These are phyloP conservation scores for Platyrinchus mystaceus DNA, from an alignment of 2,797 vertebrate species.

Conservation along the genomic window DNA sequence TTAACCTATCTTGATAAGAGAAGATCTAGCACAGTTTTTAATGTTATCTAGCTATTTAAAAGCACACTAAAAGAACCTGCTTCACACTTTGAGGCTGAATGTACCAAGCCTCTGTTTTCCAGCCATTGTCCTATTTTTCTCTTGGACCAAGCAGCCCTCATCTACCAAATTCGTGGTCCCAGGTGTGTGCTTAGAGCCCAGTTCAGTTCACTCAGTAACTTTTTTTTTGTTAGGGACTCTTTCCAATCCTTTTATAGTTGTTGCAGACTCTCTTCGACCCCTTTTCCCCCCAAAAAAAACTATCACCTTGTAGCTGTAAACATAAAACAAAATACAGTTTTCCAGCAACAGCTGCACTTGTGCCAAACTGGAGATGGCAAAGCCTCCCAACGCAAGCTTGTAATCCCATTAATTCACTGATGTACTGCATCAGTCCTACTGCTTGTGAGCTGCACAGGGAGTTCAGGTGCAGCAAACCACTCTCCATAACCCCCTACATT, in stretches of 20 bases:
- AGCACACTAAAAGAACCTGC: neutral
- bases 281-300: neutral
- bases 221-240: neutral
- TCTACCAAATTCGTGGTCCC: neutral
- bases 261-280: neutral
- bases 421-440: neutral
- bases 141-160: neutral
- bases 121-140: neutral
- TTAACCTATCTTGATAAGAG: neutral
- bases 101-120: neutral
- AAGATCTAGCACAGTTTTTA: neutral
- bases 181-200: neutral
- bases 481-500: neutral
- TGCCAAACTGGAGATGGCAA: neutral
- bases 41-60: neutral
- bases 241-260: neutral
- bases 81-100: neutral
- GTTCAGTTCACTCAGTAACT: neutral
- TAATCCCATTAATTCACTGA: neutral
- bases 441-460: neutral
- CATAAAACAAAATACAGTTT: neutral
- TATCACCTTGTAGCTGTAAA: neutral
- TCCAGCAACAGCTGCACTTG: neutral
- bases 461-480: accelerated
- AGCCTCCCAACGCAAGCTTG: neutral